Evolutionary conservation across 2,888 invertebrate genomes (phyloP).

Genomic region (Boloria euphrosyne): DNA sequence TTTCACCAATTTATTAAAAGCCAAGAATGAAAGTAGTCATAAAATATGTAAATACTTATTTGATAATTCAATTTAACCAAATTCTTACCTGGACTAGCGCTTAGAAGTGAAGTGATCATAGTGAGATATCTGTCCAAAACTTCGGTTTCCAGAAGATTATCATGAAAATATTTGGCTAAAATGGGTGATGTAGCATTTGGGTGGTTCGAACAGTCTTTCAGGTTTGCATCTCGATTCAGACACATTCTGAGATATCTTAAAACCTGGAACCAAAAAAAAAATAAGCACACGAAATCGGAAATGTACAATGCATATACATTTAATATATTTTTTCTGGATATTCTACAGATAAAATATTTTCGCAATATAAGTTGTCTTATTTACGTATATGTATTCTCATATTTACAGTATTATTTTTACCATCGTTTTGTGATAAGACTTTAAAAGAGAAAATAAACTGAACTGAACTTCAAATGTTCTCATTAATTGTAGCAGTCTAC

Average conservation of each 20-base stretch:
- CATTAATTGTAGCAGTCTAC: no score
- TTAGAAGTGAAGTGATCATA: constrained; percentile 85
- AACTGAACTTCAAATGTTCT: no score
- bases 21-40: no score
- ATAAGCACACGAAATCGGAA: no score
- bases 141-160: constrained; percentile 80
- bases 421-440: no score
- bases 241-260: constrained; percentile 91
- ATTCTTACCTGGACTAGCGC: constrained; percentile 84
- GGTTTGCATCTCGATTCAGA: constrained; percentile 83
- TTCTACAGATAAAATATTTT: no score
- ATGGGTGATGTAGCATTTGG: constrained; percentile 85
- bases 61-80: not conserved
- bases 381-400: no score
- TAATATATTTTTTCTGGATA: no score
- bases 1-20: no score
- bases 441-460: no score
- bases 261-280: constrained; percentile 76
- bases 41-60: not conserved
- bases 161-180: constrained; percentile 84
- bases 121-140: constrained; percentile 85
- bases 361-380: no score
- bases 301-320: not conserved
- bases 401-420: no score
- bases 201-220: constrained; percentile 79